phyloP scores from a whole-genome alignment of 2,113 vertebrate species.

The Carollia perspicillata region DNA sequence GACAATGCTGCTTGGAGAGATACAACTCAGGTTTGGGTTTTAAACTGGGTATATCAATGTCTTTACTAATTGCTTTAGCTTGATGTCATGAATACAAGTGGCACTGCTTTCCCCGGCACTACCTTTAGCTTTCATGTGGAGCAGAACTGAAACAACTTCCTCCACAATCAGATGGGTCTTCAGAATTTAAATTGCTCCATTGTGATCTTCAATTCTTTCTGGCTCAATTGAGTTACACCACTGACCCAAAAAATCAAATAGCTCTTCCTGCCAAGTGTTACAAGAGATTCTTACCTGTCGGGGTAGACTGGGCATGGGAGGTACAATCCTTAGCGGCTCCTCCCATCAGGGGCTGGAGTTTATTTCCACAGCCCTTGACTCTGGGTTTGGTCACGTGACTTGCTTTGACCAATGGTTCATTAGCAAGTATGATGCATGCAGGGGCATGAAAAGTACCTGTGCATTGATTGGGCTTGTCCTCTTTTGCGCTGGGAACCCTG shows the following conservation, averaged over 20 bases:
- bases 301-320: not conserved
- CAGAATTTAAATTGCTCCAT: not conserved
- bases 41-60: not conserved
- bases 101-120: not conserved
- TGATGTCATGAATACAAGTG: not conserved
- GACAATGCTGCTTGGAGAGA: not conserved
- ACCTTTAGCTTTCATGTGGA: not conserved
- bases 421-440: not conserved
- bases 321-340: not conserved
- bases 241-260: not conserved
- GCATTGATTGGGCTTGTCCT: not conserved
- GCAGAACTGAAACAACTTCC: not conserved
- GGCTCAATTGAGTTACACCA: not conserved
- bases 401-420: not conserved
- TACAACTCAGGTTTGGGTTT: not conserved
- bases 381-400: not conserved
- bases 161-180: not conserved
- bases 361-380: not conserved
- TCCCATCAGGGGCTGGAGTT: not conserved
- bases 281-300: conserved; percentile 5
- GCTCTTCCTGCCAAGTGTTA: not conserved
- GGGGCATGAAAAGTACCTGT: not conserved
- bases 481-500: not conserved
- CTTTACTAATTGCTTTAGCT: not conserved
- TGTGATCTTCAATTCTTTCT: not conserved